Base-by-base conservation (phyloP, 2,888 invertebrate genomes). In the Cheilosia vernalis region DNA sequence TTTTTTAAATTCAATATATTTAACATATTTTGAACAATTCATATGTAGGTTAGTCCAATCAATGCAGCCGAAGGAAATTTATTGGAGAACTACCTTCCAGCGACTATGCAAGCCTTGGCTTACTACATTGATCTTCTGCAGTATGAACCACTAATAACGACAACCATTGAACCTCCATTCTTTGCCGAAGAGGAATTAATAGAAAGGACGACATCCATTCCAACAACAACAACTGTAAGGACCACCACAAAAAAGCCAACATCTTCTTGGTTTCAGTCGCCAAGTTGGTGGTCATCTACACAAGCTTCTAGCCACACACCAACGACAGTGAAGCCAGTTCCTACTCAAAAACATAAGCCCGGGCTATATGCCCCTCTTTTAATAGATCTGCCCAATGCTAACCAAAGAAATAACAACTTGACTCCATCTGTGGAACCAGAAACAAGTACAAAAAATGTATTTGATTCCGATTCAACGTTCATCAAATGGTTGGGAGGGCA, bases 81-180 rank as follows among this genome's bases (percentile, higher is more conserved):
- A 61, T 87, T 91, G 33, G 89, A 89, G 21, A 92, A 90, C 80
- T 92, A 92, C 86, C 87, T 92, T 79, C 91, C 92, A 55, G 90
- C 92, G 4, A 90, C 90, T 15, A 92, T 92, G 92, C 92, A 92
- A 87, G 91, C 91, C 2, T 80, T 92, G 70, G 91, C 92, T 33
- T 92, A 92, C 86, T 92, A 91, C 55, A 91, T 92, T 44, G 92
- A 92, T 81, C 88, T 89, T n/a, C 87, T 92, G 72, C 92, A 92
- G 79, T 92, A 92, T 77, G 92, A 92, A 66, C 91, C 91, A 21
- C 60, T 90, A 1, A 87, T 89, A 61, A 88, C 88, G 58, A 92
- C 92, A 61, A 92, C 92, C 0, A 88, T 90, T 9, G 92, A 92
- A 80, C 92, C 92, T 9, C 92, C 92, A 0, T 92, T 92, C 78